A percentile compares a stretch with the other conserved stretches of the same genome.
Evolutionary conservation across 2,113 vertebrate genomes (phyloP).

Genomic region (Neotoma lepida): DNA sequence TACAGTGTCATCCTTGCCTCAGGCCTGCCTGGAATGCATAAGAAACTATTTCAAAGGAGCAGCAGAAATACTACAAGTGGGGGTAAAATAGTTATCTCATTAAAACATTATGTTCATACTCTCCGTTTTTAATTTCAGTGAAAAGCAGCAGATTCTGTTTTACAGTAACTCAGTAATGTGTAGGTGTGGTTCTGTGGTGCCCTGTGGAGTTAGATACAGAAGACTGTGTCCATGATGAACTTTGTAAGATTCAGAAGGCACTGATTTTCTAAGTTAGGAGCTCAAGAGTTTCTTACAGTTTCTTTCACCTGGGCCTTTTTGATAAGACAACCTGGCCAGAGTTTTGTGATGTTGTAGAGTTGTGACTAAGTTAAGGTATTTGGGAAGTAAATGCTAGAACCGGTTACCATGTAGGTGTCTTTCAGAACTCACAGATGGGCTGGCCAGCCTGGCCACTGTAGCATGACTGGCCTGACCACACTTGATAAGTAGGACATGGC

Average conservation of each 20-base stretch:
- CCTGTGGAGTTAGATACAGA: not conserved
- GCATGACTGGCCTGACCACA: not conserved
- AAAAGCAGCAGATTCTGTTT: conserved; percentile 15
- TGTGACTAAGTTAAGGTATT: not conserved
- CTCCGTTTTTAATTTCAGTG: conserved; percentile 6
- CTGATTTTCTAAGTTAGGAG: not conserved
- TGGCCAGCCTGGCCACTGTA: not conserved
- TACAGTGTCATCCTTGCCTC: not conserved
- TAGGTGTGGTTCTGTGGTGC: not conserved
- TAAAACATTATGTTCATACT: conserved; percentile 9
- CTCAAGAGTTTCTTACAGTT: not conserved
- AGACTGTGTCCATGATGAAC: not conserved
- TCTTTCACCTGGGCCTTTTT: not conserved
- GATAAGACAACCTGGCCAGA: not conserved
- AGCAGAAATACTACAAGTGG: not conserved
- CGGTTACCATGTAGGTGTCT: not conserved
- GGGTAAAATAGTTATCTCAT: not conserved
- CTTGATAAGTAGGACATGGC: not conserved
- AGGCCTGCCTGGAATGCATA: not conserved
- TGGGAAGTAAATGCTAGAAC: not conserved
- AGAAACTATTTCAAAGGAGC: no score
- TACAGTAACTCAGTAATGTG: not conserved
- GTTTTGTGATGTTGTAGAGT: not conserved
- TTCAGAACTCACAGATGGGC: not conserved
- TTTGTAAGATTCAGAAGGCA: not conserved